These are phyloP conservation scores for Styela plicata DNA, from an alignment of 23 tunicate genomes.

Conservation along the genomic window DNA sequence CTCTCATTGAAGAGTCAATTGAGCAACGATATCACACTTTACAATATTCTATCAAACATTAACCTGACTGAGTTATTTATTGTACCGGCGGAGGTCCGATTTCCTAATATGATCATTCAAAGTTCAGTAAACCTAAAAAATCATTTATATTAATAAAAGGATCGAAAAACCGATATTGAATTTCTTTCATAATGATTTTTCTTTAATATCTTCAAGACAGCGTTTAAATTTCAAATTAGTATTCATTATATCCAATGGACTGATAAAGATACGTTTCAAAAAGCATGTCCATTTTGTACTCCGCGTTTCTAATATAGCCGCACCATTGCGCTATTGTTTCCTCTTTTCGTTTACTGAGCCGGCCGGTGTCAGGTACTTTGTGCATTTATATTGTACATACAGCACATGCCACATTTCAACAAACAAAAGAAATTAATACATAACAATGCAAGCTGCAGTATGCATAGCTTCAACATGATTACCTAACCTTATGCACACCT, in stretches of 20 bases:
- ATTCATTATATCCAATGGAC: not conserved
- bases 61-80: not conserved
- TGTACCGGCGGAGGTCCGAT: not conserved
- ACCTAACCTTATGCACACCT: not conserved
- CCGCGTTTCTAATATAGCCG: not conserved
- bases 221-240: too few relatives aligned
- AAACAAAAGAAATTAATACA: not conserved
- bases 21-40: not conserved
- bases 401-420: not conserved
- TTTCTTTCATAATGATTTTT: too few relatives aligned
- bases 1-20: not conserved
- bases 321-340: slow-evolving; percentile 8
- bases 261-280: not conserved
- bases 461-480: slow-evolving; percentile 10
- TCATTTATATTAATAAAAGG: too few relatives aligned
- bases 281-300: not conserved
- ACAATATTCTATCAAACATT: not conserved
- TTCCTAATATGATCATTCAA: not conserved
- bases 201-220: too few relatives aligned
- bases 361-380: slow-evolving; percentile 24
- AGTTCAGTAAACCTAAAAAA: not conserved
- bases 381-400: not conserved
- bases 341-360: slow-evolving; percentile 16
- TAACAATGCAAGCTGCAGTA: not conserved
- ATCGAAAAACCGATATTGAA: too few relatives aligned